Conservation (phyloP, 2,797 vertebrate genomes). For the Pempheris klunzingeri region DNA sequence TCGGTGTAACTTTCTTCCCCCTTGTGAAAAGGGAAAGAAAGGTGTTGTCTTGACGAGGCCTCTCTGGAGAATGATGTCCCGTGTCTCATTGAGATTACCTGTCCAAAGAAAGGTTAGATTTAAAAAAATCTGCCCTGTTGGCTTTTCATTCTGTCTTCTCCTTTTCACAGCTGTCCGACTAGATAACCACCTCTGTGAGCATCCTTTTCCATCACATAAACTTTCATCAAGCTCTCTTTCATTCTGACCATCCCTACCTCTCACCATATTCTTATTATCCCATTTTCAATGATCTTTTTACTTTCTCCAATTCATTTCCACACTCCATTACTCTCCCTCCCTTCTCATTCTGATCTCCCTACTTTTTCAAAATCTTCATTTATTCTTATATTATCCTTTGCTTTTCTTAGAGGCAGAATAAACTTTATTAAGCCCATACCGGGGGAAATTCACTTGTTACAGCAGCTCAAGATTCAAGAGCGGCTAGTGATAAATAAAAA, state of each 20-base stretch:
- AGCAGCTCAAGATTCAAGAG: too few relatives aligned
- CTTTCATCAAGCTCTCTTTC: not conserved
- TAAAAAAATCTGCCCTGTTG: not conserved
- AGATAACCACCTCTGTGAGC: not conserved
- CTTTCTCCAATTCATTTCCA: not conserved
- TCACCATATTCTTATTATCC: not conserved
- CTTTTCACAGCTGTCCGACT: not conserved
- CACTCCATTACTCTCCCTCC: not conserved
- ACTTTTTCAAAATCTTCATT: not conserved
- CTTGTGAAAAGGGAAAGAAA: too few relatives aligned
- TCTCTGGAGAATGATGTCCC: too few relatives aligned
- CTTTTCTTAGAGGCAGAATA: too few relatives aligned
- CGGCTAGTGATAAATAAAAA: too few relatives aligned
- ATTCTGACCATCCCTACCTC: not conserved
- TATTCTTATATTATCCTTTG: not conserved
- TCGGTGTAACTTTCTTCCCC: not conserved
- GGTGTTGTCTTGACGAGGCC: too few relatives aligned
- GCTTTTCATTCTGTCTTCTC: constrained; percentile 3
- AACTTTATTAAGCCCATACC: too few relatives aligned
- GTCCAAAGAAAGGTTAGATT: too few relatives aligned
- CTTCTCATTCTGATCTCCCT: not conserved
- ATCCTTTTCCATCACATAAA: not conserved
- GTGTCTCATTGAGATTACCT: too few relatives aligned
- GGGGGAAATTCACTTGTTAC: too few relatives aligned
- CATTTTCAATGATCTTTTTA: not conserved